Evolutionary conservation across 2,888 invertebrate genomes (phyloP).

Genomic region (Boloria selene): DNA sequence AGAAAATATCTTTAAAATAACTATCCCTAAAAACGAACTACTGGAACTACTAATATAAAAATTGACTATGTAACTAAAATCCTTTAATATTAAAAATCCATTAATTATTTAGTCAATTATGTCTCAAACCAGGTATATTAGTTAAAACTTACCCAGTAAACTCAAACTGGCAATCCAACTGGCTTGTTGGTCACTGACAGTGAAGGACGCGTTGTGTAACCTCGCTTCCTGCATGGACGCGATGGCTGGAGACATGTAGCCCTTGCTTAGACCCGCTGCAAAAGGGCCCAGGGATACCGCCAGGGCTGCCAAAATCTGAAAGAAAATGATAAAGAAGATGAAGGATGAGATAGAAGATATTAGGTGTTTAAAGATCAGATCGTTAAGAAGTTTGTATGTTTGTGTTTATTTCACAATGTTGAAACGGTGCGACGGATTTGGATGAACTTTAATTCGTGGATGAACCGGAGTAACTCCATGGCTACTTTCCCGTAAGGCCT

Average conservation of each 20-base stretch:
- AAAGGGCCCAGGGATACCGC: constrained; percentile 91
- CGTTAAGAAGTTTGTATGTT: no score
- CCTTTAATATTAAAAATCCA: no score
- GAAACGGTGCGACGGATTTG: no score
- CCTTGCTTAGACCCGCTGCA: constrained; percentile 90
- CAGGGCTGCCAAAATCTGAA: constrained; percentile 89
- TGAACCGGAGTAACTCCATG: no score
- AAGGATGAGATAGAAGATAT: constrained; percentile 11
- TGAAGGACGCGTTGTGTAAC: constrained; percentile 67
- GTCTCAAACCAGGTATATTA: neutral
- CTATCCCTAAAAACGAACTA: no score
- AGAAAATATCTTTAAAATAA: no score
- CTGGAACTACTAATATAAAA: no score
- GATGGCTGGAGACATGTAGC: constrained; percentile 91
- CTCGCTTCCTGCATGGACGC: constrained; percentile 87
- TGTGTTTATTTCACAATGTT: no score
- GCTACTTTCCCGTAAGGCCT: no score
- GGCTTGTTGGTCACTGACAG: constrained; percentile 87
- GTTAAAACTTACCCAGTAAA: constrained; percentile 74
- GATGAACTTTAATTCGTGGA: no score
- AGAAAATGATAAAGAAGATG: neutral
- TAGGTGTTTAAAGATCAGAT: neutral
- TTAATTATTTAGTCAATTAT: no score
- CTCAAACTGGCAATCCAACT: constrained; percentile 92
- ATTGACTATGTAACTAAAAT: no score